Conservation (phyloP, 2,888 invertebrate genomes). For the Hemithea aestivaria region DNA sequence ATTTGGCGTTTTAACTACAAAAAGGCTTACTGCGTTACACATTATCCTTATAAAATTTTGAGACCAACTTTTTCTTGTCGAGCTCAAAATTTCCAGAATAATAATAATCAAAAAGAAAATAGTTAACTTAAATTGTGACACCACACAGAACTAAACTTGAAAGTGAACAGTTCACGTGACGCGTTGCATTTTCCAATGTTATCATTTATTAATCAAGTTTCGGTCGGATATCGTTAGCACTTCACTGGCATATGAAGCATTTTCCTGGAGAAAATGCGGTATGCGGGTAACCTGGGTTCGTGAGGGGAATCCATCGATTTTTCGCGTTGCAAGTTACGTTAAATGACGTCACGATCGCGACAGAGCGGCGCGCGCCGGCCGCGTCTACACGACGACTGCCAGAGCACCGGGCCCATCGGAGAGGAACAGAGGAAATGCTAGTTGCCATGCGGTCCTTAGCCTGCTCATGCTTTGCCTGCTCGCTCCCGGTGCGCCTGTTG, state of each 20-base stretch:
- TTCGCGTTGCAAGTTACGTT: constrained; percentile 65
- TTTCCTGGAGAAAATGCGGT: constrained; percentile 74
- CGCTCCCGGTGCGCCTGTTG: constrained; percentile 42
- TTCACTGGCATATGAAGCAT: constrained; percentile 72
- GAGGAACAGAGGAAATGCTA: constrained; percentile 71
- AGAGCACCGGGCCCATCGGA: constrained; percentile 42
- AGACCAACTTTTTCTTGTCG: no score
- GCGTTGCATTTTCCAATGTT: constrained; percentile 47
- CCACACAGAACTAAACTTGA: constrained; percentile 62
- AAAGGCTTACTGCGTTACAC: no score
- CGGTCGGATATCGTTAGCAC: constrained; percentile 44
- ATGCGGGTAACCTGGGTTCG: constrained; percentile 68
- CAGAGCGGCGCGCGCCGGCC: constrained; percentile 71
- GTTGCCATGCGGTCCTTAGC: constrained; percentile 65
- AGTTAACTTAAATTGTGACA: constrained; percentile 63
- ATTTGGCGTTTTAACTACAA: no score
- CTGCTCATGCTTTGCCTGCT: constrained; percentile 8
- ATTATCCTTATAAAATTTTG: no score
- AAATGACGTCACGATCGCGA: constrained; percentile 69
- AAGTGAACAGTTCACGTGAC: constrained; percentile 65
- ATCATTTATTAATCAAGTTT: constrained; percentile 33
- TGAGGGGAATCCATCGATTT: constrained; percentile 72
- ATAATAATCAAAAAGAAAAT: constrained; percentile 18
- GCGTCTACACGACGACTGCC: constrained; percentile 70
- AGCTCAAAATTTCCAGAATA: neutral